These are phyloP conservation scores for Pollenia amentaria DNA, from an alignment of 2,888 invertebrate genomes.

Conservation along the genomic window DNA sequence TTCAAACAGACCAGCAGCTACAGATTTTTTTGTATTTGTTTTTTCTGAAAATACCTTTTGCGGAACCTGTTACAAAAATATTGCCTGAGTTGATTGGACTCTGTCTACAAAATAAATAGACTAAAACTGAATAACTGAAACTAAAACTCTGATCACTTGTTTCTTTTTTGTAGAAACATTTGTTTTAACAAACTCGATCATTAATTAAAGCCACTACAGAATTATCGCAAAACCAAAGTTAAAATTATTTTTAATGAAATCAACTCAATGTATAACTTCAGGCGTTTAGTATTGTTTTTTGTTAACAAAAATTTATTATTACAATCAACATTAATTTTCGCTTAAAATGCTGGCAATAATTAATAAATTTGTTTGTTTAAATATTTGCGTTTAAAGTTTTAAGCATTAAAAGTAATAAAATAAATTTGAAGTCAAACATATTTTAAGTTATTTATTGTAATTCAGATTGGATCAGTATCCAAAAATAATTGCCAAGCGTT, in stretches of 20 bases:
- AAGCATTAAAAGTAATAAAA: slow-evolving; percentile 19
- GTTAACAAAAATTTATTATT: slow-evolving; percentile 55
- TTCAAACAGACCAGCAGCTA: slow-evolving; percentile 60
- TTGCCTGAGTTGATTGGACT: neutral
- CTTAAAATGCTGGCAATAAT: slow-evolving; percentile 56
- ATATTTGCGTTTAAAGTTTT: slow-evolving; percentile 2
- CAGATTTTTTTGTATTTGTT: neutral
- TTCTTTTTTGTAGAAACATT: slow-evolving; percentile 60
- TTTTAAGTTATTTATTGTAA: slow-evolving; percentile 40
- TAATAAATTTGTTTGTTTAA: slow-evolving; percentile 50
- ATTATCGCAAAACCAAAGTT: slow-evolving; percentile 19
- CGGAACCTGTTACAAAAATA: slow-evolving; percentile 55
- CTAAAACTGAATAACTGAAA: slow-evolving; percentile 28
- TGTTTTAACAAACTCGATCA: slow-evolving; percentile 60
- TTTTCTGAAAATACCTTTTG: slow-evolving; percentile 22
- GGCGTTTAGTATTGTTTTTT: slow-evolving; percentile 53
- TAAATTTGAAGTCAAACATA: slow-evolving; percentile 31
- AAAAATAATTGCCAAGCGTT: slow-evolving; percentile 5
- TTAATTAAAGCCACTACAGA: slow-evolving; percentile 41
- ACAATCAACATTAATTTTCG: slow-evolving; percentile 51
- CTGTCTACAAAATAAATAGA: slow-evolving; percentile 29
- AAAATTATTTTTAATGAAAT: slow-evolving; percentile 58
- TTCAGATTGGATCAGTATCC: neutral
- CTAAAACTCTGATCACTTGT: slow-evolving; percentile 54
- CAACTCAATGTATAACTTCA: slow-evolving; percentile 56